Base-by-base conservation (phyloP, 2,113 vertebrate species). In the Lathamus discolor region DNA sequence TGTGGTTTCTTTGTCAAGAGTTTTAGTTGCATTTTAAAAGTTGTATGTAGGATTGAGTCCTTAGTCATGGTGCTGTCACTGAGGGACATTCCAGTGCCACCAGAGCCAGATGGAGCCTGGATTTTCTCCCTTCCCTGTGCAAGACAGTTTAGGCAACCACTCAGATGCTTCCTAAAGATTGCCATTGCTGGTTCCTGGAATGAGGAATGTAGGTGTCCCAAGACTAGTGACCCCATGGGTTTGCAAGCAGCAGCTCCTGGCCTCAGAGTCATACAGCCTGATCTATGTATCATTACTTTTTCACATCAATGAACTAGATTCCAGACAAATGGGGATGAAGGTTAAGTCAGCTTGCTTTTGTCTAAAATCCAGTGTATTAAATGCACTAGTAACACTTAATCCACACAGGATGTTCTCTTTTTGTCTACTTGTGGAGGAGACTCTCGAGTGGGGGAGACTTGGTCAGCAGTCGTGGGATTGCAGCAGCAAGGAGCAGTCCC, bases 141-240 rank as follows among this genome's bases (percentile, higher is more conserved):
- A 43, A 46, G 17, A 29, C 15, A 14, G 19, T 23, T 74, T 73
- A 77, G 44, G 23, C 27, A 68, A 20, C 44, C 7, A 13, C 29
- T 82, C 33, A 74, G 35, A 13, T 10, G 9, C 41, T 78, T 76
- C 10, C 33, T 48, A 54, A 51, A 23, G 20, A 5, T 54, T 49
- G 22, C 8, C 57, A 15, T 41, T 4, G 2, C 23, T 48, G 19
- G 6, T 44, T 49, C 18, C 61, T 70, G 31, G 17, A 51, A n/a
- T 35, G 23, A 77, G 17, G 28, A 79, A 6, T 0, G 0, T 17
- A 41, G 29, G 4, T 51, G 39, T 66, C 41, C 19, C 73, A 54
- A 7, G 6, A 15, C 29, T 5, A 7, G n/a, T 2, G 9, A 52
- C 0, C 3, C 15, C 1, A 7, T 1, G 1, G 7, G 7, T 69